A percentile compares a stretch with the other conserved stretches of the same genome.
These are phyloP conservation scores for Centropus unirufus DNA, from an alignment of 2,113 vertebrate genomes.

Conservation along the genomic window DNA sequence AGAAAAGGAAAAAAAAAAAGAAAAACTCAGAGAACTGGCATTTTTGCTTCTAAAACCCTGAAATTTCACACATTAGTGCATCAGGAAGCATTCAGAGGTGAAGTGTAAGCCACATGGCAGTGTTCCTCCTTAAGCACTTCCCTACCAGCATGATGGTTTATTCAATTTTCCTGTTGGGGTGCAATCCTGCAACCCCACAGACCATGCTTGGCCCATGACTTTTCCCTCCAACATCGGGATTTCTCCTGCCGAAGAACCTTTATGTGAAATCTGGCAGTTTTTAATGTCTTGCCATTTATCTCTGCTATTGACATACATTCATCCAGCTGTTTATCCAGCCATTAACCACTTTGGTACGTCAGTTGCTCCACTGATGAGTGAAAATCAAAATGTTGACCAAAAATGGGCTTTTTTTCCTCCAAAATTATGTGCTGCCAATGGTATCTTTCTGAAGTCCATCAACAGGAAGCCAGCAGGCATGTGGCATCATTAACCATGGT, in stretches of 20 bases:
- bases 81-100: background rate
- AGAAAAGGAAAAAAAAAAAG: too few relatives aligned
- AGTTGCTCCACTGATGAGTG: background rate
- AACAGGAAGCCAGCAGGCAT: accelerated
- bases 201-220: background rate
- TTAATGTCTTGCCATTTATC: background rate
- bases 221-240: background rate
- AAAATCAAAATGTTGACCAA: slow-evolving; percentile 58
- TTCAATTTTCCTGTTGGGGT: background rate
- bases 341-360: slow-evolving; percentile 6
- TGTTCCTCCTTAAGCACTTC: slow-evolving; percentile 8
- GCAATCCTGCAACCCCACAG: background rate
- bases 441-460: background rate
- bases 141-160: background rate
- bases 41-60: background rate
- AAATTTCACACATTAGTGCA: background rate
- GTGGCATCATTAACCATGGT: background rate
- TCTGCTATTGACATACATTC: background rate
- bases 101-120: background rate
- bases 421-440: background rate
- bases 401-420: background rate
- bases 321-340: background rate
- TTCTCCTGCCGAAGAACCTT: background rate
- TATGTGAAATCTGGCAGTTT: background rate
- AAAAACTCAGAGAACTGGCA: background rate